These are phyloP conservation scores for Drosophila paranaensis DNA, from an alignment of 2,888 invertebrate genomes.

Conservation along the genomic window DNA sequence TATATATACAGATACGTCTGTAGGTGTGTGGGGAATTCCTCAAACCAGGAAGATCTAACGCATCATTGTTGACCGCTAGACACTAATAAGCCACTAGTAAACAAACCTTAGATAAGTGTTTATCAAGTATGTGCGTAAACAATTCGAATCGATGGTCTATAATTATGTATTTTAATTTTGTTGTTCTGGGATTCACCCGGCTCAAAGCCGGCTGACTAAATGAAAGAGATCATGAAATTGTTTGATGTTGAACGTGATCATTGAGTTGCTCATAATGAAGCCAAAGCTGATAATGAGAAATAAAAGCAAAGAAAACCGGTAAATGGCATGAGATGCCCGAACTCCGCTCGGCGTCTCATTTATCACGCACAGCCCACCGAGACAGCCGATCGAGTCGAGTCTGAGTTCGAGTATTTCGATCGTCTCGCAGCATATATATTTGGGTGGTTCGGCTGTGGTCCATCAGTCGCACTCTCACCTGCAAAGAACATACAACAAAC, in stretches of 20 bases:
- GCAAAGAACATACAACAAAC: slow-evolving; percentile 30
- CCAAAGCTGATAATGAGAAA: slow-evolving; percentile 57
- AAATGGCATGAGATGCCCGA: slow-evolving; percentile 31
- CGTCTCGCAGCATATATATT: slow-evolving; percentile 64
- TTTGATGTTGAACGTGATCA: slow-evolving; percentile 15
- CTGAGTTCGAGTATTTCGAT: background rate
- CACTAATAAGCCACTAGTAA: slow-evolving; percentile 12
- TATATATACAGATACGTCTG: background rate
- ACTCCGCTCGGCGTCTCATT: slow-evolving; percentile 34
- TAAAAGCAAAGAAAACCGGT: slow-evolving; percentile 69
- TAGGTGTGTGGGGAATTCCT: slow-evolving; percentile 25
- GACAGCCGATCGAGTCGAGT: background rate
- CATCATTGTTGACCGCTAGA: background rate
- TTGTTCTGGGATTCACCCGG: slow-evolving; percentile 61
- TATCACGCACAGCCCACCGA: slow-evolving; percentile 23
- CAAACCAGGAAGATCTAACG: slow-evolving; percentile 44
- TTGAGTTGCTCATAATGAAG: slow-evolving; percentile 3
- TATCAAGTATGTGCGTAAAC: slow-evolving; percentile 9
- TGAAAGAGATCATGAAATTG: slow-evolving; percentile 30
- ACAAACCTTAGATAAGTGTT: slow-evolving; percentile 11
- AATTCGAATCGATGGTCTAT: background rate
- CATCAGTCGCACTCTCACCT: slow-evolving; percentile 62
- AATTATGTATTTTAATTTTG: slow-evolving; percentile 35
- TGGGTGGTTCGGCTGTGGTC: slow-evolving; percentile 27
- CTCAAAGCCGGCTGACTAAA: slow-evolving; percentile 26